Conservation (phyloP, 2,113 vertebrate species). For the Suncus etruscus region DNA sequence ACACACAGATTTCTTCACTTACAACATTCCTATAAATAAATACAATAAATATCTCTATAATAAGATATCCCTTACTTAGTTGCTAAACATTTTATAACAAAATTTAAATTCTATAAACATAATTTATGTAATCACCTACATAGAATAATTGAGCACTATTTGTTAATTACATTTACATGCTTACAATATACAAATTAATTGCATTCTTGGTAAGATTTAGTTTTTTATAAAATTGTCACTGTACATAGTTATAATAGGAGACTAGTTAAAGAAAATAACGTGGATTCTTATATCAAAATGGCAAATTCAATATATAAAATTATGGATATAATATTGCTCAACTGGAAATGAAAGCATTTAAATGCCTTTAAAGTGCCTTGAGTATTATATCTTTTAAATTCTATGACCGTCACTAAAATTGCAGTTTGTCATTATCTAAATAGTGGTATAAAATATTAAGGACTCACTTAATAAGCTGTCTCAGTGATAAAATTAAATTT, state of each 20-base stretch:
- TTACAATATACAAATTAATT: background rate
- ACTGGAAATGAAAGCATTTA: conserved; percentile 15
- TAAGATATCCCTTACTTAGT: no score
- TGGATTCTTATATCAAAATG: conserved; percentile 3
- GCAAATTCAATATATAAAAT: background rate
- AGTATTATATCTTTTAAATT: conserved; percentile 52
- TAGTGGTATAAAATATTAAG: conserved; percentile 30
- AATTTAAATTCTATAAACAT: background rate
- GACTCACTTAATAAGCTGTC: conserved; percentile 41
- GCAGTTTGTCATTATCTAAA: conserved; percentile 49
- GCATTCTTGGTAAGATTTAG: background rate
- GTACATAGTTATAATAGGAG: background rate
- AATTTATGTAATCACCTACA: background rate
- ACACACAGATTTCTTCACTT: background rate
- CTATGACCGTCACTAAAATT: conserved; percentile 15
- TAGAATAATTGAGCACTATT: background rate
- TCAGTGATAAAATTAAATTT: conserved; percentile 53
- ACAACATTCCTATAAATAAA: background rate
- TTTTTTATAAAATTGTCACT: background rate
- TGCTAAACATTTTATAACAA: conserved; percentile 25
- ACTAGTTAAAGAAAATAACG: background rate
- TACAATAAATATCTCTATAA: no score
- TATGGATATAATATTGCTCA: background rate
- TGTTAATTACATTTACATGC: background rate
- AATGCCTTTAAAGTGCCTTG: conserved; percentile 41